Conservation (phyloP, 2,113 vertebrate genomes). For the Colaptes auratus region DNA sequence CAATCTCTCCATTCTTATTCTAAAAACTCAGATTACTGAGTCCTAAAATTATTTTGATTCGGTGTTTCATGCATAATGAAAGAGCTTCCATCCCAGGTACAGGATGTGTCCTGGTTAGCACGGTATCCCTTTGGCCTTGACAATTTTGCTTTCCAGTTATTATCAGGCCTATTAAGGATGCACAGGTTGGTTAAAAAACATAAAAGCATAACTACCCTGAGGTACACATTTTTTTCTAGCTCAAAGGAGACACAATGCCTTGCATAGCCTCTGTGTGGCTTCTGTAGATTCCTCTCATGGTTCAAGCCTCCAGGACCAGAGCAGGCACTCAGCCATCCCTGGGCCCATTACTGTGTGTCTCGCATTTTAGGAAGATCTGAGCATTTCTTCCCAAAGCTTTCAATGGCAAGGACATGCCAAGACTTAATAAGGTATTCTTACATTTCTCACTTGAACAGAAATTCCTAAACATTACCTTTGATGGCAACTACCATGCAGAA, state of each 20-base stretch:
- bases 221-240: not conserved
- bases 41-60: not conserved
- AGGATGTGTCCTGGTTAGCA: not conserved
- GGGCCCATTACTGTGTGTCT: not conserved
- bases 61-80: not conserved
- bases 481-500: not conserved
- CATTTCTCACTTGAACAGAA: not conserved
- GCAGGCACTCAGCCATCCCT: not conserved
- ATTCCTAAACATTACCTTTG: not conserved
- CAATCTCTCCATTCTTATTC: not conserved
- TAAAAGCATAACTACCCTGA: not conserved
- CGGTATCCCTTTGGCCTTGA: not conserved
- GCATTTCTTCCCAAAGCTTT: not conserved
- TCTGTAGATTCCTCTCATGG: not conserved
- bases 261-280: not conserved
- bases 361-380: not conserved
- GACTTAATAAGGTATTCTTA: not conserved
- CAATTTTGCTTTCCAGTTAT: not conserved
- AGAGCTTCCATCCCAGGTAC: not conserved
- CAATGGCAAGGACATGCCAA: not conserved
- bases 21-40: no score
- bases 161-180: not conserved
- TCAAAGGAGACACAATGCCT: not conserved
- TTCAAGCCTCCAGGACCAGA: not conserved
- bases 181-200: slow-evolving; percentile 27